phyloP scores from a whole-genome alignment of 2,797 vertebrate species.

The Myotis daubentonii region DNA sequence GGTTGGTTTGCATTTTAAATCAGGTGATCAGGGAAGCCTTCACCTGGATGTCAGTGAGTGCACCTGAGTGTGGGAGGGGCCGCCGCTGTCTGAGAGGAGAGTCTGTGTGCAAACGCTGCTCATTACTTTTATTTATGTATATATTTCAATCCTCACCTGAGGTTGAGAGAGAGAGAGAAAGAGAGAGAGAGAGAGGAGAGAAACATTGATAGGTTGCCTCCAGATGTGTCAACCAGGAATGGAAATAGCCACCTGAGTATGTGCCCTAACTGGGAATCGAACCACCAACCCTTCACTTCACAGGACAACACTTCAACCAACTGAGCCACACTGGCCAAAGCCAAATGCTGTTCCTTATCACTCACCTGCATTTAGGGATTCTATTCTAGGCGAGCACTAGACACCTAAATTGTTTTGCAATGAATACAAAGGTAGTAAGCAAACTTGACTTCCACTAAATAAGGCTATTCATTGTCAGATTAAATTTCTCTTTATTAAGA shows the following conservation, averaged over 20 bases:
- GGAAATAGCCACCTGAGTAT: too few species aligned
- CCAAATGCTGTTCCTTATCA: not conserved
- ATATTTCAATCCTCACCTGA: too few species aligned
- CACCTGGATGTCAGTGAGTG: not conserved
- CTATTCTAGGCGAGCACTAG: not conserved
- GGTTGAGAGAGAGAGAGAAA: too few species aligned
- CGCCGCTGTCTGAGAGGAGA: not conserved
- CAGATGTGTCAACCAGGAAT: too few species aligned
- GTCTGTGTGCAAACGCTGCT: not conserved
- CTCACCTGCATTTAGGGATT: not conserved
- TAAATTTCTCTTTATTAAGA: not conserved
- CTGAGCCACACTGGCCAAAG: too few species aligned
- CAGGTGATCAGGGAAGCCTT: not conserved
- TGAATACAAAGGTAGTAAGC: not conserved
- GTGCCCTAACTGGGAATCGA: too few species aligned
- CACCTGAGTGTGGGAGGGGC: not conserved
- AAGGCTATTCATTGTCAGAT: not conserved
- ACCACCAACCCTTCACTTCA: too few species aligned
- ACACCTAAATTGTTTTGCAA: not conserved
- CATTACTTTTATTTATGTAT: too few species aligned
- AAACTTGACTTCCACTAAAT: not conserved
- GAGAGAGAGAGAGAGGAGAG: too few species aligned
- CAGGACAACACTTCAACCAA: too few species aligned
- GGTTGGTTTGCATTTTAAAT: not conserved
- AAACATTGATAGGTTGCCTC: too few species aligned